Percentiles rank a stretch among this genome's conserved stretches.
Conservation (phyloP, 1,140 invertebrate genomes). For the Idris sp. region DNA sequence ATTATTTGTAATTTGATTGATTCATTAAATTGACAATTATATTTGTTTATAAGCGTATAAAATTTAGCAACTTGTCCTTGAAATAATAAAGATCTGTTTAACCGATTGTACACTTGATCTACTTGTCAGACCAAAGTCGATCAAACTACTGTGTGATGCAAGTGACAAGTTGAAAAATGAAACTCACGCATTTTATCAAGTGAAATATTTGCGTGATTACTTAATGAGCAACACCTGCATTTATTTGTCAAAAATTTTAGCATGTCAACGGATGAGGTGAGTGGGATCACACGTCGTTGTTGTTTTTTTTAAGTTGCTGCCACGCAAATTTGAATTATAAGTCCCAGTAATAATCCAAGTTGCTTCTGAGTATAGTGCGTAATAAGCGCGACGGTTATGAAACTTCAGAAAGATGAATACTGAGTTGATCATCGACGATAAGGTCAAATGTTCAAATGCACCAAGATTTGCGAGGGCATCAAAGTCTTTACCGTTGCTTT, state of each 20-base stretch:
- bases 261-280: no score
- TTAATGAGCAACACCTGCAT: no score
- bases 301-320: no score
- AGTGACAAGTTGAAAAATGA: conserved; percentile 18
- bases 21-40: not conserved
- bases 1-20: not conserved
- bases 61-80: no score
- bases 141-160: conserved; percentile 20
- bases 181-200: no score
- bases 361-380: conserved; percentile 43
- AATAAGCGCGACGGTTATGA: conserved; percentile 49
- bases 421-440: conserved; percentile 48
- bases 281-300: conserved; percentile 16
- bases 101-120: conserved; percentile 33
- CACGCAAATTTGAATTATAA: conserved; percentile 49
- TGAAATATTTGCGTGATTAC: no score
- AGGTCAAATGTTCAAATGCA: conserved; percentile 54
- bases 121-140: conserved; percentile 45
- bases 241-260: no score
- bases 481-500: conserved; percentile 34
- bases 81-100: no score
- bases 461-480: conserved; percentile 45
- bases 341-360: conserved; percentile 33
- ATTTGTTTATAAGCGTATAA: not conserved
- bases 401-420: conserved; percentile 51